These are phyloP conservation scores for Sparus aurata DNA, from an alignment of 2,797 vertebrate species.

Conservation along the genomic window DNA sequence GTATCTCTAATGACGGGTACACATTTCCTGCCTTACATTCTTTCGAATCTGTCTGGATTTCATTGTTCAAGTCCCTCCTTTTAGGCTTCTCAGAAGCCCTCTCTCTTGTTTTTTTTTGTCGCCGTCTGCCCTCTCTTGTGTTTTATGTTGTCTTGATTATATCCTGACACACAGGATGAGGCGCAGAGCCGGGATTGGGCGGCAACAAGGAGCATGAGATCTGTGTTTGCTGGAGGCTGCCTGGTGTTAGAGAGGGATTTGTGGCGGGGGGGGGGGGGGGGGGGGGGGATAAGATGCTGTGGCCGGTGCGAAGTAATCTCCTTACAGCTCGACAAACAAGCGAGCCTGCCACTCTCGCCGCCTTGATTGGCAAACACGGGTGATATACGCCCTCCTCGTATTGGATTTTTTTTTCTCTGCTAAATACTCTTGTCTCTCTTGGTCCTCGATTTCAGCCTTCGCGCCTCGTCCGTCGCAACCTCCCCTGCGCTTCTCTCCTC, in stretches of 20 bases:
- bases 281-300: slow-evolving; percentile 63
- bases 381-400: slow-evolving; percentile 46
- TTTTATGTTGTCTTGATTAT: slow-evolving; percentile 62
- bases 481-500: slow-evolving; percentile 3
- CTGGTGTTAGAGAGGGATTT: slow-evolving; percentile 66
- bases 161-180: slow-evolving; percentile 47
- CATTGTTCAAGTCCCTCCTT: slow-evolving; percentile 15
- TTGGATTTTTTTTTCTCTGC: slow-evolving; percentile 55
- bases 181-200: slow-evolving; percentile 38
- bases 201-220: slow-evolving; percentile 59
- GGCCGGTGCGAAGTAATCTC: slow-evolving; percentile 72
- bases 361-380: slow-evolving; percentile 62
- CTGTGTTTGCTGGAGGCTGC: slow-evolving; percentile 70
- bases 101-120: slow-evolving; percentile 47
- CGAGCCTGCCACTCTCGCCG: slow-evolving; percentile 49
- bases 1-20: not conserved
- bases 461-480: slow-evolving; percentile 8
- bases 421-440: slow-evolving; percentile 48
- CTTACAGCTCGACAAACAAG: slow-evolving; percentile 74
- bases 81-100: slow-evolving; percentile 23
- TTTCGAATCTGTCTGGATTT: not conserved
- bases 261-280: not conserved
- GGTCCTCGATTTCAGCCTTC: slow-evolving; percentile 5
- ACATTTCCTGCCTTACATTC: not conserved
- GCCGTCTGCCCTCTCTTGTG: slow-evolving; percentile 38